Evolutionary conservation across 1,140 invertebrate species (phyloP), one percentile per base, ranked within the genome.

Genomic region (Drosophila tsacasi): DNA sequence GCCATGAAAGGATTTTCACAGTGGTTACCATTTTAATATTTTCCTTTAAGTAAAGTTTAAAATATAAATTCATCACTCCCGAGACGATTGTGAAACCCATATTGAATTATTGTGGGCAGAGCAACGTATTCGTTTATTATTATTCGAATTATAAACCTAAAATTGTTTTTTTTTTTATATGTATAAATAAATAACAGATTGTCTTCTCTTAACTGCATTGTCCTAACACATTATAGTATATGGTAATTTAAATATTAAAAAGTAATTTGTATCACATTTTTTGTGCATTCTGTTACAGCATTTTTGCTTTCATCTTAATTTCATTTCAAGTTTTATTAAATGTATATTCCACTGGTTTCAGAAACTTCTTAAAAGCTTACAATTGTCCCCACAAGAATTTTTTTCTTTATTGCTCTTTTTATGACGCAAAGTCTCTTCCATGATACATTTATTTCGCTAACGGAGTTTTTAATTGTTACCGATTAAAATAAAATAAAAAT

Each of bases 401-500:
- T 64, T 55, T 46, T 21, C n/a, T 5, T 40, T 37, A 2, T 32
- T 47, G 17, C 12, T 35, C 15, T 50, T 46, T 32, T 10, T 54
- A 54, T 5, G 30, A 35, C 19, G 3, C 13, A 23, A 19, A 7
- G 4, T 23, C 30, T 5, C 21, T 40, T 35, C 30, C 32, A 27
- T 12, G 15, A 27, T 27, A 23, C 17, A 49, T 30, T 25, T n/a
- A 27, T 13, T 21, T 35, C 3, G 5, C 25, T 35, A 6, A n/a
- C 25, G 23, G 2, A 32, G 40, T 30, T 52, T 65, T 59, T 21
- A 60, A 52, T 49, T 82, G 46, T 66, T 58, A 30, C 79, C 50
- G 58, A 76, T 62, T 79, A 71, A 76, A 81, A 79, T 81, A 65
- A 76, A 71, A 81, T 49, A 63, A 23, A 64, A 64, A 86, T 82